Evolutionary conservation across 2,888 invertebrate species (phyloP).

Genomic region (Synergus itoensis): DNA sequence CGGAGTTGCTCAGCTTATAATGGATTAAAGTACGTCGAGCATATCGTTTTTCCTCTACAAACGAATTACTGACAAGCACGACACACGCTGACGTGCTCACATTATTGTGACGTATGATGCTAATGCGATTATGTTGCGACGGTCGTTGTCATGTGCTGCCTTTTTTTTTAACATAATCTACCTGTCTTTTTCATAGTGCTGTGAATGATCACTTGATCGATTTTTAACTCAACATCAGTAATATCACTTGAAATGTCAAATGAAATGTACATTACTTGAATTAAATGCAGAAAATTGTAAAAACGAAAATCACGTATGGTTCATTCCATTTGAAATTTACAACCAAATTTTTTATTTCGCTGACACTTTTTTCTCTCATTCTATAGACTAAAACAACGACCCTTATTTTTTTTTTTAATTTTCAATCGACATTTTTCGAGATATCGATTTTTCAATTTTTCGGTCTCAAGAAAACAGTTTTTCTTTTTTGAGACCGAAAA

Average conservation of each 20-base stretch:
- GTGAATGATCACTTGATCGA: conserved; percentile 29
- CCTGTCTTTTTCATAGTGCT: conserved; percentile 1
- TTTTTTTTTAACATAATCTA: background rate
- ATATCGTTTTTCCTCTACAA: conserved; percentile 41
- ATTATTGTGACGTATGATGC: conserved; percentile 41
- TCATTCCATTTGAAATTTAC: too few relatives aligned
- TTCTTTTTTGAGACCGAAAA: too few relatives aligned
- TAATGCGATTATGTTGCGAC: conserved; percentile 35
- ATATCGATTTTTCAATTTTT: too few relatives aligned
- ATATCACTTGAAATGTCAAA: conserved; percentile 9
- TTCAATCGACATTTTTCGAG: too few relatives aligned
- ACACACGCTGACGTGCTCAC: conserved; percentile 36
- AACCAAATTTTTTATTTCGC: too few relatives aligned
- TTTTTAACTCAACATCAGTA: conserved; percentile 10
- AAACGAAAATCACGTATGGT: too few relatives aligned
- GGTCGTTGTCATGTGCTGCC: conserved; percentile 20
- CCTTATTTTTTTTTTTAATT: too few relatives aligned
- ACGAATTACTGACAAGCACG: conserved; percentile 40
- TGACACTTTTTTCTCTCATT: too few relatives aligned
- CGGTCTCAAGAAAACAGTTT: too few relatives aligned
- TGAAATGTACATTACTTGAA: conserved; percentile 2
- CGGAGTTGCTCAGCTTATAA: conserved; percentile 20
- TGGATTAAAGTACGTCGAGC: conserved; percentile 40
- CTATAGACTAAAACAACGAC: too few relatives aligned
- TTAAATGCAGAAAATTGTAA: background rate